These are phyloP conservation scores for Myotis daubentonii DNA, from an alignment of 2,797 vertebrate genomes.

Conservation along the genomic window DNA sequence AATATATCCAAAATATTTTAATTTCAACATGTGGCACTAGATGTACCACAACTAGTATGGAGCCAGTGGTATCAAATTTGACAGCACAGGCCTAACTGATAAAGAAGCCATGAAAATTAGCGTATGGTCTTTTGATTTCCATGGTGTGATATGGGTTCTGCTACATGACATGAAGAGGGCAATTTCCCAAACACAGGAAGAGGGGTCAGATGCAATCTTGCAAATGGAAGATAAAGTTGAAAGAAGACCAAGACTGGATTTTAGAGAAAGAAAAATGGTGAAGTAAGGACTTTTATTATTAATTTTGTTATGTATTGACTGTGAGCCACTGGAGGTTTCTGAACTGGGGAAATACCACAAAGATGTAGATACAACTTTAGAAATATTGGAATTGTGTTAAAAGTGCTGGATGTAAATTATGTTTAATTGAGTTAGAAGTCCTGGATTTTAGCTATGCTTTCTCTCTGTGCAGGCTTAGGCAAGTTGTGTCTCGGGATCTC, in stretches of 20 bases:
- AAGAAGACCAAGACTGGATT: constrained; percentile 10
- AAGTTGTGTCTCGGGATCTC: not conserved
- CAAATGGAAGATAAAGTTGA: not conserved
- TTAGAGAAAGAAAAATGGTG: not conserved
- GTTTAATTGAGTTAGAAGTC: not conserved
- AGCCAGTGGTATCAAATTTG: not conserved
- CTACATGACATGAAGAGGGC: not conserved
- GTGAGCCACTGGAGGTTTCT: not conserved
- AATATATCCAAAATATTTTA: constrained; percentile 23
- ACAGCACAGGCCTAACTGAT: not conserved
- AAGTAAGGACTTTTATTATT: not conserved
- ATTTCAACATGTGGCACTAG: not conserved
- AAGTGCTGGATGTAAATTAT: not conserved
- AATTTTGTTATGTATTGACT: not conserved
- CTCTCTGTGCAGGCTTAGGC: not conserved
- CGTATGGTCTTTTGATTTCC: not conserved
- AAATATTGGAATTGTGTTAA: not conserved
- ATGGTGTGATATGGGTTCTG: not conserved
- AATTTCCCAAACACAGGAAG: not conserved
- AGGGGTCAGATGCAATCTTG: not conserved
- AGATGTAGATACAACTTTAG: not conserved
- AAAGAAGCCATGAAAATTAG: not conserved
- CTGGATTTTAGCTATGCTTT: not conserved
- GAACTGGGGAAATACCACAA: not conserved
- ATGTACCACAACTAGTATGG: not conserved